A percentile compares a stretch with the other conserved stretches of the same genome.
Evolutionary conservation across 2,797 vertebrate genomes (phyloP).

Genomic region (Hippocampus kuda): DNA sequence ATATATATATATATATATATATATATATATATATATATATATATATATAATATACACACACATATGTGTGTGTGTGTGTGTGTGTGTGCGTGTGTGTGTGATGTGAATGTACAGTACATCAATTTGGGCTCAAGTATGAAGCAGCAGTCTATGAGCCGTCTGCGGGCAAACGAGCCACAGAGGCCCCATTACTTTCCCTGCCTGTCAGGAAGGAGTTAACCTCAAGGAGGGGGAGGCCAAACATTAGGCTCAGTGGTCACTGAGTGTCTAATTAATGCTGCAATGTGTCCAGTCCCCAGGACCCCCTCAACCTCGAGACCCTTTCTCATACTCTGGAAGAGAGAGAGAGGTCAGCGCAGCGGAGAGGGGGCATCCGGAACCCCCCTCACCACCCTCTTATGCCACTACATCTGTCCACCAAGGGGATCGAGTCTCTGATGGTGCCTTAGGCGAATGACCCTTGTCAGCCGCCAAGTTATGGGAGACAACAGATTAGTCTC

Average conservation of each 20-base stretch:
- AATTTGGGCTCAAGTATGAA: constrained; percentile 41
- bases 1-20: no score
- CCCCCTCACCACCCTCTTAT: constrained; percentile 56
- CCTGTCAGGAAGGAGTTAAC: constrained; percentile 75
- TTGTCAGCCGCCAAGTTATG: constrained; percentile 60
- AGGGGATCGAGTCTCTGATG: constrained; percentile 50
- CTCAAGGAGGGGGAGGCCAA: constrained; percentile 41
- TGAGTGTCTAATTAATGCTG: constrained; percentile 92
- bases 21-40: no score
- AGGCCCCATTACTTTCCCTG: constrained; percentile 64
- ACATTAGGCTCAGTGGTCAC: constrained; percentile 82
- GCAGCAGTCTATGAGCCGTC: constrained; percentile 51
- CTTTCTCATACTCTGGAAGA: constrained; percentile 61
- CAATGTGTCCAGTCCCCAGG: constrained; percentile 82
- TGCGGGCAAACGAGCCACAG: constrained; percentile 61
- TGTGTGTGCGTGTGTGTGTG: constrained; percentile 28
- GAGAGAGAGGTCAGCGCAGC: constrained; percentile 53
- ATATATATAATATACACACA: no score
- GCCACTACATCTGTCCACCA: constrained; percentile 60
- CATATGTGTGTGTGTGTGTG: constrained; percentile 2
- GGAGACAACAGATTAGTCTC: constrained; percentile 62
- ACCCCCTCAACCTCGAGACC: constrained; percentile 71
- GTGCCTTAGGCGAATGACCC: constrained; percentile 63
- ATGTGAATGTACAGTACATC: constrained; percentile 27
- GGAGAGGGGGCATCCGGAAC: constrained; percentile 75